phyloP scores from a whole-genome alignment of 2,113 vertebrate genomes.

The Salvelinus namaycush region DNA sequence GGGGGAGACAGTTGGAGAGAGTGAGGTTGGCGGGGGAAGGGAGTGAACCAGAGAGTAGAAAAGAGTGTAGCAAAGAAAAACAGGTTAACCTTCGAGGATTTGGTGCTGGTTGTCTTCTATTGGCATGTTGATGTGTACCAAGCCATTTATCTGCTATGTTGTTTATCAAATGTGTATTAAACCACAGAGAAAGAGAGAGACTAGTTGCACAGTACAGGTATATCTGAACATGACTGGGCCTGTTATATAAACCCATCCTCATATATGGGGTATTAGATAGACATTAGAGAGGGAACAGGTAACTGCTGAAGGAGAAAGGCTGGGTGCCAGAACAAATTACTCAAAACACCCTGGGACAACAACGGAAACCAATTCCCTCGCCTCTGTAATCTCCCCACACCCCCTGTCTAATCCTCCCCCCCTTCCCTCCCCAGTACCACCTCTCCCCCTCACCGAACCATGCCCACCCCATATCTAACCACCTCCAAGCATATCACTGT shows the following conservation, averaged over 20 bases:
- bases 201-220: neutral
- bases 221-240: neutral
- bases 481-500: neutral
- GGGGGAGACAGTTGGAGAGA: conserved; percentile 65
- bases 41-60: conserved; percentile 27
- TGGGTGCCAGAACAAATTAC: conserved; percentile 27
- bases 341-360: conserved; percentile 34
- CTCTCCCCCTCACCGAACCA: neutral
- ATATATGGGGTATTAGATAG: neutral
- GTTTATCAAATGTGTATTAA: neutral
- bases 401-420: neutral
- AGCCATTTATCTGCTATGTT: no score
- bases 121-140: neutral
- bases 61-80: conserved; percentile 34
- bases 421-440: neutral
- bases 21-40: conserved; percentile 62
- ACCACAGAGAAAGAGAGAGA: neutral
- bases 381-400: neutral
- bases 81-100: conserved; percentile 21
- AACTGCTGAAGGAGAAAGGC: neutral
- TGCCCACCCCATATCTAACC: neutral
- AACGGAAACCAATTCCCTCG: neutral
- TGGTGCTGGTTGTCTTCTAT: neutral
- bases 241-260: neutral
- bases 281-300: conserved; percentile 11